Conservation (phyloP, 2,113 vertebrate species). For the Neotragus moschatus region DNA sequence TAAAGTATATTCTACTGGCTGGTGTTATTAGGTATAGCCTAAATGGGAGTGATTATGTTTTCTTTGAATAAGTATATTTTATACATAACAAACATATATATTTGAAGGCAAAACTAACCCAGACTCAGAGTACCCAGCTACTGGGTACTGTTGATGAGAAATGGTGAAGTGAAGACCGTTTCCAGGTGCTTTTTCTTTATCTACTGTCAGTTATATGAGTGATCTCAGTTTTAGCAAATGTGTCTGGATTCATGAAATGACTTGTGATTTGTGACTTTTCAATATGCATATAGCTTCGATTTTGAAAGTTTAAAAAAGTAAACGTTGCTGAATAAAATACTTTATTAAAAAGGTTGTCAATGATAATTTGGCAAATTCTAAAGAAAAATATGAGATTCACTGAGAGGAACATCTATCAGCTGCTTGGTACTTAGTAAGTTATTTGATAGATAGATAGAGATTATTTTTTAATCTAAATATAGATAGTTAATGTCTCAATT, state of each 20-base stretch:
- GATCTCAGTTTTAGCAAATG: not conserved
- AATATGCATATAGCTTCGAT: not conserved
- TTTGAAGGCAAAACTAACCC: not conserved
- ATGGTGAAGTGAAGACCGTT: fast-evolving
- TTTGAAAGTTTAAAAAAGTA: not conserved
- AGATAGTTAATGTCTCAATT: not conserved
- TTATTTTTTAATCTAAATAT: not conserved
- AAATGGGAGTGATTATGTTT: not conserved
- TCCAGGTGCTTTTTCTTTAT: fast-evolving
- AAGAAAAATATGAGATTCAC: not conserved
- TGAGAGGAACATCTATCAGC: not conserved
- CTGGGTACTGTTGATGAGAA: fast-evolving
- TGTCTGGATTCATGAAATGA: fast-evolving
- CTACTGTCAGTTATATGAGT: fast-evolving
- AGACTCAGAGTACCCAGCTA: not conserved
- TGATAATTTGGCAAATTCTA: not conserved
- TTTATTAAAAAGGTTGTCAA: not conserved
- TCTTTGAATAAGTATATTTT: not conserved
- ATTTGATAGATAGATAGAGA: fast-evolving
- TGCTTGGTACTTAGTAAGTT: not conserved
- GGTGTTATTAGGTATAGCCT: not conserved
- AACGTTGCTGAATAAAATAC: not conserved
- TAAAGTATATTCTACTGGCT: not conserved
- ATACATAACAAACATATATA: not conserved
- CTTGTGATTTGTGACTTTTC: not conserved